Conservation (phyloP, 2,888 invertebrate species). For the Ernsta delagoae region DNA sequence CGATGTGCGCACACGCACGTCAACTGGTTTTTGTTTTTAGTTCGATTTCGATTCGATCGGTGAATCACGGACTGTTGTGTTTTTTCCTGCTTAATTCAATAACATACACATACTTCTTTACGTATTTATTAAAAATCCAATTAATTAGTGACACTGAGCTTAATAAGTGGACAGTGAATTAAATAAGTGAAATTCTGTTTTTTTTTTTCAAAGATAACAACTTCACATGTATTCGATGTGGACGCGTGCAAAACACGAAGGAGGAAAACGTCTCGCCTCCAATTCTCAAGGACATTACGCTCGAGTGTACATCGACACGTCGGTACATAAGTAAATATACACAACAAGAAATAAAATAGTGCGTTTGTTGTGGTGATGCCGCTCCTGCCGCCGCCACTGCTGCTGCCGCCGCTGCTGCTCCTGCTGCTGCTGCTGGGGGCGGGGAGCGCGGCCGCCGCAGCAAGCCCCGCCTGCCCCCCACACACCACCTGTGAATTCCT, state of each 20-base stretch:
- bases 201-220: neutral
- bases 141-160: neutral
- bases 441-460: conserved; percentile 7
- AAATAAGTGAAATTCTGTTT: neutral
- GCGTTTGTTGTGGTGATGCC: conserved; percentile 26
- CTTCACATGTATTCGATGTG: conserved; percentile 8
- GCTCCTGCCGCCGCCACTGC: no score
- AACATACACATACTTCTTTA: neutral
- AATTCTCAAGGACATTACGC: conserved; percentile 9
- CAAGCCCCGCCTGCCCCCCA: conserved; percentile 39
- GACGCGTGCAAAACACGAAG: conserved; percentile 16
- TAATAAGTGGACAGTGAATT: neutral
- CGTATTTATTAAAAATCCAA: neutral
- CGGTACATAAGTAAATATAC: conserved; percentile 6
- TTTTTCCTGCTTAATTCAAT: no score
- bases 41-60: neutral
- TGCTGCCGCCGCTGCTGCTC: no score
- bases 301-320: neutral
- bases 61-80: neutral
- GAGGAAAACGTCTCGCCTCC: conserved; percentile 23
- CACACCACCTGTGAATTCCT: conserved; percentile 37
- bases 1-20: neutral
- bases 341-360: conserved; percentile 19
- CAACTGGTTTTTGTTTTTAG: neutral
- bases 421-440: conserved; percentile 7